Evolutionary conservation across 2,797 vertebrate species (phyloP).

Genomic region (Clarias laeviceps): DNA sequence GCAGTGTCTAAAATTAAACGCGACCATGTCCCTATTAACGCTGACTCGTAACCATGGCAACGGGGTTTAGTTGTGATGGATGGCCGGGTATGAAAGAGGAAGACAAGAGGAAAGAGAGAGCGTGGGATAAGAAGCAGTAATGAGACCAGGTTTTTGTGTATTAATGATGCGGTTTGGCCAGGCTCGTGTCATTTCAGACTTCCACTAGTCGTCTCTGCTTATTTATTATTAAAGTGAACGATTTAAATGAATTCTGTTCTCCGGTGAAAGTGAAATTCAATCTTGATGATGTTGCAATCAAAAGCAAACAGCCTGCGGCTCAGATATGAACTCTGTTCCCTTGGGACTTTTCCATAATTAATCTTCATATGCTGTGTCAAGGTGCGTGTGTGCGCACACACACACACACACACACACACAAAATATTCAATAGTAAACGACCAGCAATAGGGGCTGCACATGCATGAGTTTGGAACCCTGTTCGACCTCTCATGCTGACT

Average conservation of each 20-base stretch:
- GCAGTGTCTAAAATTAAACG: background rate
- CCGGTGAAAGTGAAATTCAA: conserved; percentile 4
- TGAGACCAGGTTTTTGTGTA: conserved; percentile 26
- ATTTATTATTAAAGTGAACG: background rate
- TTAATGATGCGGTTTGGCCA: conserved; percentile 13
- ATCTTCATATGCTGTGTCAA: conserved; percentile 60
- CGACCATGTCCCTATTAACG: background rate
- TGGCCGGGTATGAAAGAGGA: background rate
- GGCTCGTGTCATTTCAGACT: background rate
- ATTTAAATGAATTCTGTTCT: background rate
- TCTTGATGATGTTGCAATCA: conserved; percentile 16
- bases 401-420: conserved; percentile 12
- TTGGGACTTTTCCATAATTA: conserved; percentile 65
- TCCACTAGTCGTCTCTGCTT: background rate
- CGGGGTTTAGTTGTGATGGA: conserved; percentile 12
- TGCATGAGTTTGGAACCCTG: too few relatives aligned
- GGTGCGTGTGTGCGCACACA: conserved; percentile 35
- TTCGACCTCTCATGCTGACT: background rate
- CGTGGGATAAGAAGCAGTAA: background rate
- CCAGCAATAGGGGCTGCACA: background rate
- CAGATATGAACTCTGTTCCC: conserved; percentile 11
- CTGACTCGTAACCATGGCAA: conserved; percentile 45
- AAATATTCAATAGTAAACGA: background rate
- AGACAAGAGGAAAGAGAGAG: background rate
- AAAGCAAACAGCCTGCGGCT: background rate